Base-by-base conservation (phyloP, 2,113 vertebrate species). In the Notarius quadriscutis region DNA sequence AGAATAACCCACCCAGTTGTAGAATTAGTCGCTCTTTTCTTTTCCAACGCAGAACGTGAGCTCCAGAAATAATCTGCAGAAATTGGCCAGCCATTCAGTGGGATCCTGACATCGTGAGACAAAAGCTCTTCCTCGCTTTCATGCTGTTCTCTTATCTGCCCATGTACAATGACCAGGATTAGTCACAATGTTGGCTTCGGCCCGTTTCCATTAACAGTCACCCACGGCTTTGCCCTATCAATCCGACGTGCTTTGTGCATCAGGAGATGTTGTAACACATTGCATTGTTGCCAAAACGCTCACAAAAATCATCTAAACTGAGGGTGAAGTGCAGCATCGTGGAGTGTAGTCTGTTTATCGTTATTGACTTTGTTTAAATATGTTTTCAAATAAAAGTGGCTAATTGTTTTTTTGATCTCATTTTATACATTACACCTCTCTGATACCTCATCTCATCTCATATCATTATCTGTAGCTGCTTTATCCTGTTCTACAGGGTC, bases 131-230 rank as follows among this genome's bases (percentile, higher is more conserved):
- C 88, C 88, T 83, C 50, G 79, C 58, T 85, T 77, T 89, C 78
- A 79, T 41, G 62, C 83, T 84, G 86, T 88, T 87, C 69, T 88
- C 86, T 93, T 93, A 94, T 94, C 89, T 87, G 87, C 85, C 80
- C 34, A 71, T 86, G 88, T 89, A 92, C 91, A 91, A 88, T 90
- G 88, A 60, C 57, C 79, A 41, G 80, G 83, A 84, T 84, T 72
- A 84, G 65, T 84, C 82, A 84, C 57, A 81, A 62, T 48, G 48
- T n/a, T 18, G 82, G 79, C 81, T 87, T 86, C 12, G 27, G 69
- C 57, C 78, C 83, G 51, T 88, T 48, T 90, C 81, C 75, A 71
- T 86, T 82, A 88, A 71, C 87, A 85, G 62, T 86, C 87, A 85
- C 74, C 72, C 50, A 27, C 80, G 86, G 87, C 55, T 81, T 65